These are phyloP conservation scores for Stenichneumon culpator DNA, from an alignment of 2,888 invertebrate species.

Conservation along the genomic window DNA sequence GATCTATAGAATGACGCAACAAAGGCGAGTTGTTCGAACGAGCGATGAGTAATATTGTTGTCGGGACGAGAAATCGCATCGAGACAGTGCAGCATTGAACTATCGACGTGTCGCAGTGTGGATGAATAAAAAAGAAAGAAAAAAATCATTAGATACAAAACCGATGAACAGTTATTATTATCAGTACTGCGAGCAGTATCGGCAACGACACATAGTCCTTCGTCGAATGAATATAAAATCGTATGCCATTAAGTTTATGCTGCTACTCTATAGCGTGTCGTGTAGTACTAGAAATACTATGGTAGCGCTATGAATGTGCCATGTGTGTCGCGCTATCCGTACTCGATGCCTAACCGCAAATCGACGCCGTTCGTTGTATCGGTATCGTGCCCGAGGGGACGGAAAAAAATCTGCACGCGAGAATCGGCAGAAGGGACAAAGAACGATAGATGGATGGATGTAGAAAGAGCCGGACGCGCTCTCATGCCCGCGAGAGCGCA, in stretches of 20 bases:
- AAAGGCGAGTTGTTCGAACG: constrained; percentile 22
- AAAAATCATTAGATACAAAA: constrained; percentile 1
- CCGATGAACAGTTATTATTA: background rate
- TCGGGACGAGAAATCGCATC: constrained; percentile 28
- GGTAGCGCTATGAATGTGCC: background rate
- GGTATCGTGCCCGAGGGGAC: background rate
- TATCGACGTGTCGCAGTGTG: constrained; percentile 4
- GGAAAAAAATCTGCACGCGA: background rate
- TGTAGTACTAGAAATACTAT: background rate
- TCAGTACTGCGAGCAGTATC: background rate
- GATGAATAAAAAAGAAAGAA: constrained; percentile 21
- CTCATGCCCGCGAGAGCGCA: background rate
- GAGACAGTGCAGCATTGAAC: constrained; percentile 42
- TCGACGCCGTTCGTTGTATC: background rate
- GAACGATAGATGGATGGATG: background rate
- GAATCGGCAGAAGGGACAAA: constrained; percentile 13
- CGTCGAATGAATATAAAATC: constrained; percentile 6
- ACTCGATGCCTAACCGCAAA: background rate
- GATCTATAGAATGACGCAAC: constrained; percentile 39
- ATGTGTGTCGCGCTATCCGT: background rate
- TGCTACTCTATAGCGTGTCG: background rate
- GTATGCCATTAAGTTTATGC: background rate
- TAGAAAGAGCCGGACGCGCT: constrained; percentile 14
- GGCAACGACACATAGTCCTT: background rate
- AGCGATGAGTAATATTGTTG: constrained; percentile 58